Conservation (phyloP, 2,888 invertebrate genomes). For the Frankliniella intonsa region DNA sequence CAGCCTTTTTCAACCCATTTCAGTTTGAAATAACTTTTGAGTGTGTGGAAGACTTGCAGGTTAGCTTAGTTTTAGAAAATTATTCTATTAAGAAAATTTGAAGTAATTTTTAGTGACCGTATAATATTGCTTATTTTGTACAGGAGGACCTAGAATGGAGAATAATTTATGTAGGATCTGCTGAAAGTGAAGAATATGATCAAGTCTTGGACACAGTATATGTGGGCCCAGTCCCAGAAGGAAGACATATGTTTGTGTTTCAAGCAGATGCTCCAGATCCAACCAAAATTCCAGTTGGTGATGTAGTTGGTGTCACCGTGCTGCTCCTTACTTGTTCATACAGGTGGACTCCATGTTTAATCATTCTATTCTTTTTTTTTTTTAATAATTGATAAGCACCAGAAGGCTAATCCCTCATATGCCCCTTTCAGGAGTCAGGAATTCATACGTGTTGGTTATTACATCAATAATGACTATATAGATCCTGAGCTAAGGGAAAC, state of each 20-base stretch:
- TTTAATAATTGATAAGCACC: not conserved
- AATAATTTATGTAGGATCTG: constrained; percentile 56
- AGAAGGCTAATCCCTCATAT: not conserved
- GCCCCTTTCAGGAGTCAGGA: constrained; percentile 49
- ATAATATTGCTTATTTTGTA: not conserved
- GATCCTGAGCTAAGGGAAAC: constrained; percentile 53
- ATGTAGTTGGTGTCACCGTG: constrained; percentile 56
- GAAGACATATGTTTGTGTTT: constrained; percentile 54
- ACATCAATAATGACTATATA: constrained; percentile 55
- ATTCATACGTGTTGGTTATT: constrained; percentile 57
- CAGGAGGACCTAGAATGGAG: constrained; percentile 57
- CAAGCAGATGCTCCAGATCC: constrained; percentile 54
- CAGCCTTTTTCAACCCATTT: constrained; percentile 51
- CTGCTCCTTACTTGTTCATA: constrained; percentile 55
- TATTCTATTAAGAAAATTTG: not conserved
- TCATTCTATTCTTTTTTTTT: constrained; percentile 4
- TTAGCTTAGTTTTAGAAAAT: not conserved
- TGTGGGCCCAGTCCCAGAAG: constrained; percentile 51
- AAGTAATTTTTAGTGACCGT: not conserved
- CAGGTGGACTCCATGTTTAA: constrained; percentile 36
- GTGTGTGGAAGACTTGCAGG: constrained; percentile 50
- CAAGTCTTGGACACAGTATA: constrained; percentile 53
- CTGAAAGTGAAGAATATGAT: constrained; percentile 53
- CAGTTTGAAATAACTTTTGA: constrained; percentile 58
- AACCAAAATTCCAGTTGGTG: constrained; percentile 51